Evolutionary conservation across 1,140 invertebrate genomes (phyloP).

Genomic region (Saccostrea glomerata): DNA sequence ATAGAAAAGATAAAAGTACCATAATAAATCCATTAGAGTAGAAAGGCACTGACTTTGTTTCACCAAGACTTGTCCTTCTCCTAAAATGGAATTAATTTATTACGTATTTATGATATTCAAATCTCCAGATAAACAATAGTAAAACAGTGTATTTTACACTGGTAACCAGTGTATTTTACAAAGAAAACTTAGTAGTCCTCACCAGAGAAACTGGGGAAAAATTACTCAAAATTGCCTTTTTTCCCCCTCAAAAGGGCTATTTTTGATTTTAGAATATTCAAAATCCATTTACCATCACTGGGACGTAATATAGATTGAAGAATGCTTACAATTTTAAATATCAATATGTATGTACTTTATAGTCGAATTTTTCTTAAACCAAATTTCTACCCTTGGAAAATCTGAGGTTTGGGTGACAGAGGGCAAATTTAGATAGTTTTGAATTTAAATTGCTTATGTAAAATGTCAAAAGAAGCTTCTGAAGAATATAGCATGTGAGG

Average conservation of each 20-base stretch:
- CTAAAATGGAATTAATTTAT: not conserved
- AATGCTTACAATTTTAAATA: not conserved
- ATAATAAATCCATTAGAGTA: conserved; percentile 49
- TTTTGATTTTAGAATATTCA: no score
- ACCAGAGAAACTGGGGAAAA: no score
- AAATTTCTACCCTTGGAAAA: no score
- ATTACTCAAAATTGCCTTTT: no score
- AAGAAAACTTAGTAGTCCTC: no score
- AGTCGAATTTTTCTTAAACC: no score
- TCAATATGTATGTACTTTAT: not conserved
- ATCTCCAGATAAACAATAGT: no score
- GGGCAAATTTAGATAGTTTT: not conserved
- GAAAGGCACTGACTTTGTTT: conserved; percentile 49
- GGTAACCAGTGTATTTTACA: no score
- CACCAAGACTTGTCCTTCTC: conserved; percentile 50
- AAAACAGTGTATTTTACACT: no score
- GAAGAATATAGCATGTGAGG: not conserved
- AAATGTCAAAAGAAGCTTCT: not conserved
- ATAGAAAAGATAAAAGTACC: conserved; percentile 37
- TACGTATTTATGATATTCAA: no score
- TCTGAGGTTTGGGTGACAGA: no score
- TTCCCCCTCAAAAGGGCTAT: no score
- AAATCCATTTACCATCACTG: not conserved
- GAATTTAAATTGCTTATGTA: not conserved
- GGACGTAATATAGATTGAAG: not conserved